Conservation (phyloP, 2,797 vertebrate genomes). For the Chaetodon trifasciatus region DNA sequence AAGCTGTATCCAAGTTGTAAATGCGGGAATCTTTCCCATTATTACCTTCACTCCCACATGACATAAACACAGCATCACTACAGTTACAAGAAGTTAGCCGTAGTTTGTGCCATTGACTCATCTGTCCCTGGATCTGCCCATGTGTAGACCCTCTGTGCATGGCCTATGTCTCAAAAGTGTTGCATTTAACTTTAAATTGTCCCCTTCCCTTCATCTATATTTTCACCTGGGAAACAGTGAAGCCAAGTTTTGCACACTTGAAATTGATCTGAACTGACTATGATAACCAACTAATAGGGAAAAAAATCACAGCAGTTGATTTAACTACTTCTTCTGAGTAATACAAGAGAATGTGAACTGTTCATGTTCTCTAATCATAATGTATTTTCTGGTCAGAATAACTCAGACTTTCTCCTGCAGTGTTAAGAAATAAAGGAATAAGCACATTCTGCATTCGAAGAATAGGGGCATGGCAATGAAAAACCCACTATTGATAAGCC, state of each 20-base stretch:
- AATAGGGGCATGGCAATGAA: slow-evolving; percentile 9
- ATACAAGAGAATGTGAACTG: neutral
- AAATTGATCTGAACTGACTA: neutral
- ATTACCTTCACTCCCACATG: too few relatives aligned
- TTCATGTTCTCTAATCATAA: slow-evolving; percentile 20
- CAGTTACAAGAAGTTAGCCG: too few relatives aligned
- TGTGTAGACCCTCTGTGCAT: neutral
- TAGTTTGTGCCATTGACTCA: too few relatives aligned
- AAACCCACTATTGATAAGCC: slow-evolving; percentile 16
- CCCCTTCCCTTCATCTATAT: neutral
- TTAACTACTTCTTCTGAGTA: too few relatives aligned
- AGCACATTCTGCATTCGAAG: slow-evolving; percentile 35
- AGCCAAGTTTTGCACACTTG: neutral
- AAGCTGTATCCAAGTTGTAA: too few relatives aligned
- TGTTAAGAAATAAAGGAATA: slow-evolving; percentile 9
- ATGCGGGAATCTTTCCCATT: too few relatives aligned
- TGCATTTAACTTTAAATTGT: neutral
- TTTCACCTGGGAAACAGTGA: neutral
- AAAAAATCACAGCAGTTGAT: neutral
- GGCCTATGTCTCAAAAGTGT: neutral
- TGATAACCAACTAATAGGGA: neutral
- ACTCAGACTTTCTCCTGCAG: neutral
- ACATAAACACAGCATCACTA: too few relatives aligned
- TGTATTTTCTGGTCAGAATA: slow-evolving; percentile 12
- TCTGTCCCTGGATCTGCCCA: too few relatives aligned